Percentiles rank a stretch among this genome's conserved stretches.
These are phyloP conservation scores for Bradysia coprophila DNA, from an alignment of 1,140 invertebrate species.

Conservation along the genomic window DNA sequence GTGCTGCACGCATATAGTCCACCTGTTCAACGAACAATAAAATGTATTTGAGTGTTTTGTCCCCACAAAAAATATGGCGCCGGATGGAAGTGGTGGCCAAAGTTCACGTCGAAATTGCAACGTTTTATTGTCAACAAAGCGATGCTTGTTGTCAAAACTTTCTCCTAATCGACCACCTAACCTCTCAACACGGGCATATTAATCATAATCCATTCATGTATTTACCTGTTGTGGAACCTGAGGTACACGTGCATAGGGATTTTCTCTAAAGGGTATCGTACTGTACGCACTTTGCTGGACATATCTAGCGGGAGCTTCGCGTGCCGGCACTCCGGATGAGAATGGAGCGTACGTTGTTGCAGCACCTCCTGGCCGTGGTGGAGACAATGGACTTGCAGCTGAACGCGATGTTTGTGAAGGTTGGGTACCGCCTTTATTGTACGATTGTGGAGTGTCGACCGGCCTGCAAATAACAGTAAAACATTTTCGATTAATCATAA, in stretches of 20 bases:
- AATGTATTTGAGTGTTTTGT: too few species aligned
- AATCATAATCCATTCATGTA: too few species aligned
- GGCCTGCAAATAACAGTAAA: constrained; percentile 11
- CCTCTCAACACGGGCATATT: too few species aligned
- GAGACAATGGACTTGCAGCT: constrained; percentile 20
- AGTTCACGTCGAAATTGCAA: too few species aligned
- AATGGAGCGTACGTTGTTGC: constrained; percentile 14
- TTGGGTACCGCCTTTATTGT: constrained; percentile 17
- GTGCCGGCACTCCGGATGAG: constrained; percentile 10
- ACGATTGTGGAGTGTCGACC: constrained; percentile 16
- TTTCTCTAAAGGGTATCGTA: constrained; percentile 15
- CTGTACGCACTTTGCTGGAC: constrained; percentile 12
- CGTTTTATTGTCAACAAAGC: too few species aligned
- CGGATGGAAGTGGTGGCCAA: too few species aligned
- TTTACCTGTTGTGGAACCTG: constrained; percentile 11
- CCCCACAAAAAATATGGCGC: too few species aligned
- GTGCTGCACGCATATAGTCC: constrained; percentile 13
- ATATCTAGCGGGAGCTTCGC: constrained; percentile 15
- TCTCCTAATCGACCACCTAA: too few species aligned
- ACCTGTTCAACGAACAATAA: too few species aligned
- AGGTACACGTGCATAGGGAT: constrained; percentile 17
- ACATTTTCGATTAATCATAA: neutral
- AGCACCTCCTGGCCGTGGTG: constrained; percentile 17
- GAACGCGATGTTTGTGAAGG: constrained; percentile 14
- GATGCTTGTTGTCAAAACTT: too few species aligned